A percentile compares a stretch with the other conserved stretches of the same genome.
Conservation (phyloP, 2,888 invertebrate species). For the Yponomeuta plumbellus region DNA sequence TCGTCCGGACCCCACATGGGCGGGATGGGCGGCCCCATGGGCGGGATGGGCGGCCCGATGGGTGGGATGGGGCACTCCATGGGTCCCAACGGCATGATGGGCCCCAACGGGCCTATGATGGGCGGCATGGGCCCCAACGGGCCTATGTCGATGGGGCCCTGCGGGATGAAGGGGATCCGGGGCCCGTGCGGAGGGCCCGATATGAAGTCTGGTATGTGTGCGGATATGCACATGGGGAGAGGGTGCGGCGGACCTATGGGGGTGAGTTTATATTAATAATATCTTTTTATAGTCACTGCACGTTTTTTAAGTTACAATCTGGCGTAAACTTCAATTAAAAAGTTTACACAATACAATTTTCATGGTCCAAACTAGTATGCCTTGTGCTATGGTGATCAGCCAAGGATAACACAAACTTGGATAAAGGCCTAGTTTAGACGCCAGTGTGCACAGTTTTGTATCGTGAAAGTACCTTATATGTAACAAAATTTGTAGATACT, state of each 20-base stretch:
- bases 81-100: conserved; percentile 66
- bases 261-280: conserved; percentile 47
- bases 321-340: too few relatives aligned
- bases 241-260: conserved; percentile 73
- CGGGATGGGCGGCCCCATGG: conserved; percentile 51
- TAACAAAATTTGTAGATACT: too few relatives aligned
- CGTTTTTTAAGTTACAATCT: neutral
- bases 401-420: too few relatives aligned
- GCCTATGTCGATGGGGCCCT: conserved; percentile 72
- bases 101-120: conserved; percentile 67
- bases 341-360: too few relatives aligned
- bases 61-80: conserved; percentile 42
- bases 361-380: too few relatives aligned
- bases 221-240: conserved; percentile 72
- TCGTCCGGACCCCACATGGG: conserved; percentile 61
- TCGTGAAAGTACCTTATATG: too few relatives aligned
- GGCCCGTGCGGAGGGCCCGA: conserved; percentile 70
- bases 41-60: conserved; percentile 31
- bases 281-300: neutral
- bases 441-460: too few relatives aligned
- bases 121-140: conserved; percentile 63
- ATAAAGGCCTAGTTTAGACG: too few relatives aligned
- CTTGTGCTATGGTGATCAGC: too few relatives aligned
- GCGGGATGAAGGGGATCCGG: conserved; percentile 70
- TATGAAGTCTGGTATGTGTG: conserved; percentile 70